Base-by-base conservation (phyloP, 1,140 invertebrate genomes). In the Ooceraea biroi region DNA sequence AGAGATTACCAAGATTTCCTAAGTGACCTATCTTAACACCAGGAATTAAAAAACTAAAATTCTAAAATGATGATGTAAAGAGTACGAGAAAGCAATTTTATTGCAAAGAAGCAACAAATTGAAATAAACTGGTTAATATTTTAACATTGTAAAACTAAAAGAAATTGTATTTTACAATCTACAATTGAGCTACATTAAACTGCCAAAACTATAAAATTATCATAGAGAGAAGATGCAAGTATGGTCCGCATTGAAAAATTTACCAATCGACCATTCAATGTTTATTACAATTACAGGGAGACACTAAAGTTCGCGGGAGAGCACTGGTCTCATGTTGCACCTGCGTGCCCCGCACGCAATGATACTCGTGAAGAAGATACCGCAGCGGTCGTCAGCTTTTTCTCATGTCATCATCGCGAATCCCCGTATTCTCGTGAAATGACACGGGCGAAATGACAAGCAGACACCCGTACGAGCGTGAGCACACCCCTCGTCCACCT, bases 331-430 rank as follows among this genome's bases (percentile, higher is more conserved):
- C 52, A 44, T 17, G 19, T 44, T 50, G 3, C 78, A 82, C 78
- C 69, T 82, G 78, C 78, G 1, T 52, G 30, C 8, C 22, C n/a
- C 46, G 44, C 36, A 7, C 36, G 36, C 36, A 7, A n/a, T 41
- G 46, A 78, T 73, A 68, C 61, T 48, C 41, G 46, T 61, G 61
- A n/a, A 19, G 41, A 69, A 57, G 61, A 61, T 52, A 72, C 48
- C 25, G 30, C 48, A 44, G 48, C 22, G 55, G 44, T 55, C 27
- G 41, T 44, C n/a, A 11, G 48, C 22, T 80, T 84, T 80, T 80
- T 84, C 65, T 71, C 83, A 83, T 36, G 69, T 85, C 85, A 82
- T 61, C 25, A 73, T 55, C 19, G 36, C 12, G 30, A 57, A 57
- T 30, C 50, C 66, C 17, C 55, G 73, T 71, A 77, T 83, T 76